Percentiles rank a stretch among this genome's conserved stretches.
Conservation (phyloP, 2,888 invertebrate species). For the Epirrita christyi region DNA sequence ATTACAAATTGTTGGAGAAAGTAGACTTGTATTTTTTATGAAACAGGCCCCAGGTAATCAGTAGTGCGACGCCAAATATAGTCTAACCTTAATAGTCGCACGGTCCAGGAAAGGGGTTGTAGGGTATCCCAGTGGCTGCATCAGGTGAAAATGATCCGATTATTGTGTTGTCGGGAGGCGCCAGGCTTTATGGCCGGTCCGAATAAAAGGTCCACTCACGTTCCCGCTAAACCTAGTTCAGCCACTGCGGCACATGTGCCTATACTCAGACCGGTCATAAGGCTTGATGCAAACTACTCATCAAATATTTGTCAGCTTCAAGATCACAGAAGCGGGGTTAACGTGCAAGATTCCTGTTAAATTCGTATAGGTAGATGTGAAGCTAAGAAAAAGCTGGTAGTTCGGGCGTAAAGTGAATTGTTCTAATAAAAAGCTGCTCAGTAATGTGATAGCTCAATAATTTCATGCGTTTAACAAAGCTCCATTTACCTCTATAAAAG, state of each 20-base stretch:
- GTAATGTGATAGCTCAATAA: background rate
- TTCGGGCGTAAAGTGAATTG: background rate
- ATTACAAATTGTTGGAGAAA: no score
- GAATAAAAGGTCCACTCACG: background rate
- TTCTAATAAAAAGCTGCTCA: background rate
- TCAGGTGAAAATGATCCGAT: constrained; percentile 18
- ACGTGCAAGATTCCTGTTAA: constrained; percentile 5
- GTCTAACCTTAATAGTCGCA: constrained; percentile 27
- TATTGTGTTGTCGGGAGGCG: constrained; percentile 14
- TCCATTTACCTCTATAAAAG: no score
- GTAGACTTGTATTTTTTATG: background rate
- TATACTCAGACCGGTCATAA: constrained; percentile 11
- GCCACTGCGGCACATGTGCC: background rate
- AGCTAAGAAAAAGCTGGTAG: constrained; percentile 9
- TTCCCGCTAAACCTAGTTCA: no score
- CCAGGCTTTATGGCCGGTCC: constrained; percentile 12
- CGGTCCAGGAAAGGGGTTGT: constrained; percentile 7
- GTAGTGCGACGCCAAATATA: constrained; percentile 18
- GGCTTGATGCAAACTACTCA: background rate
- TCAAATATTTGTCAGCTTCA: constrained; percentile 6
- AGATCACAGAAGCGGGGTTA: constrained; percentile 5
- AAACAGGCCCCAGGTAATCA: background rate
- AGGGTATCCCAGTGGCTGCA: constrained; percentile 29
- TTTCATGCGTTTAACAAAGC: background rate
- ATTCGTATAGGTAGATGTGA: background rate